Evolutionary conservation across 2,888 invertebrate genomes (phyloP), one percentile per base, ranked within the genome.

Genomic region (Plagiodera versicolora): DNA sequence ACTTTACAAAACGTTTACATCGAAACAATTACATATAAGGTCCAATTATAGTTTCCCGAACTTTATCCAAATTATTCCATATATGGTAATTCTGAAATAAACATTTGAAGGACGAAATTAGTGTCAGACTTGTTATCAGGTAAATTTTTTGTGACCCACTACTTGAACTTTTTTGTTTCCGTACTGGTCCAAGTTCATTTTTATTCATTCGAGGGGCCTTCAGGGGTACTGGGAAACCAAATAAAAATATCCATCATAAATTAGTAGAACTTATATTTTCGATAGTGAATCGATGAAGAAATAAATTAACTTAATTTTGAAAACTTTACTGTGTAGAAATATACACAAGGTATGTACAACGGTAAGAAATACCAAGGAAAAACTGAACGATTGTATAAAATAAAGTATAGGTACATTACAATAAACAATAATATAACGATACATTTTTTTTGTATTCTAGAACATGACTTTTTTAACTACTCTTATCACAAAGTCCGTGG

Each of bases 401-500:
- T 77, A 77, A 79, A 76, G 75, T 78, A 76, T 78, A 77, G 78
- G 75, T 78, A 78, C 78, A 79, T 72, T 78, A 78, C 77, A 77
- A 77, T 79, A 78, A 79, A 79, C 77, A 78, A 79, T 77, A 77
- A 75, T 76, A 77, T 79, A 78, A 79, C 77, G 77, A 76, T 79
- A 78, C 78, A 78, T 76, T 75, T 77, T n/a, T 75, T 75, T 77
- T 75, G 73, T 70, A 74, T 74, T 70, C 78, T 79, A 79, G 77
- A 67, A 78, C 78, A 79, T 78, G 79, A 79, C 79, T 79, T 71
- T 70, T 39, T 72, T 72, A 75, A 78, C 76, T 75, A 78, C 78
- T 73, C 78, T 78, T 79, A 79, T 79, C 79, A 79, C 79, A 79
- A 79, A 79, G 79, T 79, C 79, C 77, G 77, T 77, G 78, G 77